Conservation (phyloP, 2,113 vertebrate species). For the Glareola pratincola region DNA sequence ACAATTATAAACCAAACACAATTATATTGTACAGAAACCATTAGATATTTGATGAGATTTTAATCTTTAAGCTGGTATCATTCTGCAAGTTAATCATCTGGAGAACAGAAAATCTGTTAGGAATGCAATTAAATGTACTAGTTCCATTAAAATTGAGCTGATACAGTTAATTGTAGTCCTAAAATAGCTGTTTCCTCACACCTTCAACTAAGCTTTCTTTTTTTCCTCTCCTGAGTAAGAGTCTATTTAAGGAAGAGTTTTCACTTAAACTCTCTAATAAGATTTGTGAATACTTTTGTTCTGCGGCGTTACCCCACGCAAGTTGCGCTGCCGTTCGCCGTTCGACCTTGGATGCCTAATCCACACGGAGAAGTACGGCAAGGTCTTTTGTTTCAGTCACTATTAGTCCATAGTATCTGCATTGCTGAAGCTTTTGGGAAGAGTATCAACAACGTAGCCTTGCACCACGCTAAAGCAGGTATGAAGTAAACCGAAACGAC, state of each 20-base stretch:
- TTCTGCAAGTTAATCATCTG: slow-evolving; percentile 45
- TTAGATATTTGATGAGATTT: slow-evolving; percentile 45
- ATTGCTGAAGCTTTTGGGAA: slow-evolving; percentile 52
- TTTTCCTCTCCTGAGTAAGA: not conserved
- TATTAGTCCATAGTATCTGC: slow-evolving; percentile 52
- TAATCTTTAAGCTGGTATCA: slow-evolving; percentile 27
- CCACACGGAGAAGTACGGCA: not conserved
- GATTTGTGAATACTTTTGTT: not conserved
- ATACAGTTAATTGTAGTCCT: slow-evolving; percentile 16
- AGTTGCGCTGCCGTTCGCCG: slow-evolving; percentile 58
- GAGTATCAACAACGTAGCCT: not conserved
- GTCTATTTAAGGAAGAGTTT: slow-evolving; percentile 2
- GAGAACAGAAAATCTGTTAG: slow-evolving; percentile 41
- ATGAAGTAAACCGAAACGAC: not conserved
- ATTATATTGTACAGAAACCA: slow-evolving; percentile 18
- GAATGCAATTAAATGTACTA: slow-evolving; percentile 37
- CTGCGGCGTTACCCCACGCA: not conserved
- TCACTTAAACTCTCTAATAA: not conserved
- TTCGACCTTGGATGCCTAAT: slow-evolving; percentile 71
- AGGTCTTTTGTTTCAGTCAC: slow-evolving; percentile 63
- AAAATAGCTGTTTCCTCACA: slow-evolving; percentile 50
- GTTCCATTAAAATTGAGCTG: slow-evolving; percentile 13
- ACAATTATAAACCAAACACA: slow-evolving; percentile 40
- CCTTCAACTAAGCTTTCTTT: not conserved
- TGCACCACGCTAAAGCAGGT: not conserved